A percentile compares a stretch with the other conserved stretches of the same genome.
These are phyloP conservation scores for Cantharis flavilabris DNA, from an alignment of 2,888 invertebrate genomes.

Conservation along the genomic window DNA sequence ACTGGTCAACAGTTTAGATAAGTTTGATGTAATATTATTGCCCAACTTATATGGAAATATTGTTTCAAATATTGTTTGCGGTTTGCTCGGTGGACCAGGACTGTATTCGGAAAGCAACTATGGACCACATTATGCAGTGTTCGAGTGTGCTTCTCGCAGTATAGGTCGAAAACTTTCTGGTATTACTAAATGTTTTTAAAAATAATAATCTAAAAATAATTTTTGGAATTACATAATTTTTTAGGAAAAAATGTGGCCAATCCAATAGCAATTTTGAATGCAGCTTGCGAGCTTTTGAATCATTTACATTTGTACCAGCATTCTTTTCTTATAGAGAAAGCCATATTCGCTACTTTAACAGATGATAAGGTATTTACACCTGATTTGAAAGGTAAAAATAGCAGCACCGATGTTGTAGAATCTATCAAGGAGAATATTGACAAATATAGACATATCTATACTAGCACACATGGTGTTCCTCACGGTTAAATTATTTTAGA, in stretches of 20 bases:
- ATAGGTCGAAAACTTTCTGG: constrained; percentile 21
- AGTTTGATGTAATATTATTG: constrained; percentile 47
- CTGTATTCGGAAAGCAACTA: constrained; percentile 45
- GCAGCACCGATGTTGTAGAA: constrained; percentile 35
- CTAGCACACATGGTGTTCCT: neutral
- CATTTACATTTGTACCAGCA: constrained; percentile 31
- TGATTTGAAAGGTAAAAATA: constrained; percentile 41
- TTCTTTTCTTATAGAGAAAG: constrained; percentile 31
- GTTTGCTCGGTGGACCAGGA: constrained; percentile 47
- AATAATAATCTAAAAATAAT: neutral
- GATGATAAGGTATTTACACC: constrained; percentile 34
- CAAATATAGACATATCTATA: neutral
- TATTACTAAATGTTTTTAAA: neutral
- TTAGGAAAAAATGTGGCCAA: constrained; percentile 37
- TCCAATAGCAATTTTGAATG: constrained; percentile 39
- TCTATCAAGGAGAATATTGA: constrained; percentile 27
- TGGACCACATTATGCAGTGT: constrained; percentile 44
- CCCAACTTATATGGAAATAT: constrained; percentile 50
- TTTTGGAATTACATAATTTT: neutral
- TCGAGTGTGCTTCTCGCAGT: constrained; percentile 46
- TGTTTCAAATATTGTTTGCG: constrained; percentile 46
- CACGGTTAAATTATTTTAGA: neutral
- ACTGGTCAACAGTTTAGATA: constrained; percentile 42
- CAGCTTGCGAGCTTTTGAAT: constrained; percentile 35
- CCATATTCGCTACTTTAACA: constrained; percentile 35